Evolutionary conservation across 1,140 invertebrate species (phyloP), one percentile per base, ranked within the genome.

Genomic region (Formica selysi): DNA sequence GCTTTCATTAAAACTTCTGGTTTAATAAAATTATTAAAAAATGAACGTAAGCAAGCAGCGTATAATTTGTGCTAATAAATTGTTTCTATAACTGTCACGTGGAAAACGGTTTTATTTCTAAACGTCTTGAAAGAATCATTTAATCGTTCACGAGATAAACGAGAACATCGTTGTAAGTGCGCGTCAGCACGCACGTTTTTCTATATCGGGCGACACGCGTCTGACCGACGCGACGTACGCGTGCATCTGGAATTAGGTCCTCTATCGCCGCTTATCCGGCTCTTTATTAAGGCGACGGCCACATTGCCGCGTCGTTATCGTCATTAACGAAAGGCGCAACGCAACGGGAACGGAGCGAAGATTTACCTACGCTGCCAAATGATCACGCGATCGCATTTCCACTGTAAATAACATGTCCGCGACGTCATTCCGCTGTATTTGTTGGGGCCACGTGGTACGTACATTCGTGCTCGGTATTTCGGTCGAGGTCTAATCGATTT

Each of bases 341-440:
- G 54, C 54, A 44, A 59, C 26, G 79, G 11, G n/a, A 86, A 38
- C 41, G 67, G 11, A 48, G 59, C 29, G 11, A 5, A 36, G 80
- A 88, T 84, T 88, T 85, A 85, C 36, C 61, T 70, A 38, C 54
- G 54, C 29, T 13, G 41, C 11, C 64, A 57, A 41, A 71, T 65
- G 59, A 48, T 67, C 85, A 86, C 85, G 85, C 85, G 85, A 86
- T 80, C 65, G 48, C 48, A 86, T 86, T 86, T 86, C 81, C 76
- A 70, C 41, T 86, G 85, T 44, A 86, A 86, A 81, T 68, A 78
- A 79, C 83, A 36, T 48, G 44, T 54, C 11, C 44, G 41, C 68
- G 64, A 61, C 32, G 38, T 16, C 61, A 81, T 61, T 73, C 38
- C 67, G 38, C 19, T 62, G 61, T 68, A 59, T 85, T 85, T 76